These are phyloP conservation scores for Trissonchulus sp. DNA, from an alignment of 2,888 invertebrate genomes.

Conservation along the genomic window DNA sequence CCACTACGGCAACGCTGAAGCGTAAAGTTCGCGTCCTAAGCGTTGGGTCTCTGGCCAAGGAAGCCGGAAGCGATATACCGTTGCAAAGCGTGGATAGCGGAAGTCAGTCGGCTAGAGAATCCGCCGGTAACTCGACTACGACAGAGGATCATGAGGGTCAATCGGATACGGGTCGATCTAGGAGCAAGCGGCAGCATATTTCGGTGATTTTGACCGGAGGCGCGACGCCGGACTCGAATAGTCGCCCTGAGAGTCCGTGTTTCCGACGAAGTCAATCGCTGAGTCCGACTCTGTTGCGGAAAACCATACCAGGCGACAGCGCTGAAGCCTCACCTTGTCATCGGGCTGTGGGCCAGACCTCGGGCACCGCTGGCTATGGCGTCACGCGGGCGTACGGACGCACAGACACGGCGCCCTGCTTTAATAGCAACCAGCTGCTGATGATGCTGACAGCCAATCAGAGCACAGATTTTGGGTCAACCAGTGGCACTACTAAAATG, in stretches of 20 bases:
- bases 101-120: neutral
- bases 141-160: too few species aligned
- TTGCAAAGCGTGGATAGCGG: neutral
- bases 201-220: neutral
- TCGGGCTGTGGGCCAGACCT: neutral
- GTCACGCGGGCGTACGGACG: neutral
- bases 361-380: neutral
- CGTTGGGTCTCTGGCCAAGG: neutral
- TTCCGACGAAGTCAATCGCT: neutral
- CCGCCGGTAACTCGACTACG: neutral
- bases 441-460: neutral
- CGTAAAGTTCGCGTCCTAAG: neutral
- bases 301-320: neutral
- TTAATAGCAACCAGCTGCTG: neutral
- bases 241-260: neutral
- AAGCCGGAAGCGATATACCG: neutral
- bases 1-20: too few species aligned
- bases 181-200: neutral
- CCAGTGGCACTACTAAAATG: neutral
- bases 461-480: neutral
- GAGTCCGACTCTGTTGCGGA: conserved; percentile 8
- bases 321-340: neutral
- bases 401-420: neutral
- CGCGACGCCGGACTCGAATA: neutral
- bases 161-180: neutral